Base-by-base conservation (phyloP, 2,113 vertebrate genomes). In the Lonchura striata region DNA sequence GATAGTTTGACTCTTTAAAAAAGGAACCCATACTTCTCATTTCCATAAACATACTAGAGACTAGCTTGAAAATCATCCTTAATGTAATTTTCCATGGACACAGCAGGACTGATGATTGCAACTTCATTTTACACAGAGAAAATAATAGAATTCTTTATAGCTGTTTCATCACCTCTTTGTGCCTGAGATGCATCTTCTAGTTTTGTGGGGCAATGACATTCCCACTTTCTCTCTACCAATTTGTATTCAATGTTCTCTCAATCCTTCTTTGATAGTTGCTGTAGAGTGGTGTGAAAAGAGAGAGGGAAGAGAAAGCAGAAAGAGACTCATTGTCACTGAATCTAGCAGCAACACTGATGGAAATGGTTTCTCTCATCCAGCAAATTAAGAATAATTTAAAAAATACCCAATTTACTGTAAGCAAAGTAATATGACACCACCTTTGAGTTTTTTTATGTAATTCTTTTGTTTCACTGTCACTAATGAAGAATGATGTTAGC, bases 51-150 rank as follows among this genome's bases (percentile, higher is more conserved):
- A 15, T 53, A 44, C 2, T 22, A 49, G 21, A 70, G 25, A 54
- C 1, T 11, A 76, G 9, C 41, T 84, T 80, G 9, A 70, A 59
- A 59, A 44, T 76, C 35, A 84, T 10, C 13, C 28, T 25, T 65
- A 41, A 50, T 35, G 21, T 11, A 76, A 35, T 6, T 71, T 81
- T 19, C 5, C 18, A 22, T 15, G 11, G 68, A 65, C 5, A 30
- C 64, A 65, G 28, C 20, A 44, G 31, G 31, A 49, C 5, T 0
- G 0, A 24, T 60, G 21, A 44, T 1, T 35, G 10, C 0, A 0
- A 46, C 46, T 85, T 91, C 22, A 50, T 50, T 61, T 70, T 30
- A 25, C 13, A 33, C 18, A 23, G 10, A 7, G 11, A 3, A 71
- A 87, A 47, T 68, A 41, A 24, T 22, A 24, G 8, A 76, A 44